Percentiles rank a stretch among this genome's conserved stretches.
phyloP scores from a whole-genome alignment of 2,888 invertebrate genomes.

The Apodemia mormo region DNA sequence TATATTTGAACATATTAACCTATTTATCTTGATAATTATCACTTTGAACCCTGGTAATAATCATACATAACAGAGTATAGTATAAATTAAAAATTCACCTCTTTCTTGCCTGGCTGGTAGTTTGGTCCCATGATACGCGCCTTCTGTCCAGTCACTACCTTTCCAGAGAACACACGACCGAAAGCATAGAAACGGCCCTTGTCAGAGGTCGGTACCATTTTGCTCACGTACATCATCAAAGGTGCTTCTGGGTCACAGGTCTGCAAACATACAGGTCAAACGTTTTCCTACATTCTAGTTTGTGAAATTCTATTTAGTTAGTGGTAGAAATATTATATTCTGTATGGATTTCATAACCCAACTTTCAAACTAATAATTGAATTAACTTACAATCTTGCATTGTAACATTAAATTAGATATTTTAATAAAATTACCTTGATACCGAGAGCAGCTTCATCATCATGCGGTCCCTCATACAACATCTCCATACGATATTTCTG shows the following conservation, averaged over 20 bases:
- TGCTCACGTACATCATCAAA: conserved; percentile 99
- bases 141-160: conserved; percentile 93
- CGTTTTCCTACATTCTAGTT: no score
- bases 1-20: no score
- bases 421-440: conserved; percentile 82
- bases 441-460: conserved; percentile 96
- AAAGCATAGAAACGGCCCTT: conserved; percentile 99
- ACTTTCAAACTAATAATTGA: no score
- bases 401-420: not conserved
- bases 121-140: conserved; percentile 99
- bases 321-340: no score
- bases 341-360: no score
- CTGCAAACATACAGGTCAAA: conserved; percentile 54
- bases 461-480: conserved; percentile 99
- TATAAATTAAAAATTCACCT: conserved; percentile 59
- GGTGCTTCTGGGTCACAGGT: conserved; percentile 98
- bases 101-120: conserved; percentile 98
- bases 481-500: conserved; percentile 99
- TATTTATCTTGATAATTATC: no score
- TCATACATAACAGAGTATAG: no score
- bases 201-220: conserved; percentile 99
- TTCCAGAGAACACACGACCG: conserved; percentile 99
- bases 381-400: no score
- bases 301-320: no score
- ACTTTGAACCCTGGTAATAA: no score